phyloP scores from a whole-genome alignment of 1,140 invertebrate species.

The Aphaenogaster floridana region DNA sequence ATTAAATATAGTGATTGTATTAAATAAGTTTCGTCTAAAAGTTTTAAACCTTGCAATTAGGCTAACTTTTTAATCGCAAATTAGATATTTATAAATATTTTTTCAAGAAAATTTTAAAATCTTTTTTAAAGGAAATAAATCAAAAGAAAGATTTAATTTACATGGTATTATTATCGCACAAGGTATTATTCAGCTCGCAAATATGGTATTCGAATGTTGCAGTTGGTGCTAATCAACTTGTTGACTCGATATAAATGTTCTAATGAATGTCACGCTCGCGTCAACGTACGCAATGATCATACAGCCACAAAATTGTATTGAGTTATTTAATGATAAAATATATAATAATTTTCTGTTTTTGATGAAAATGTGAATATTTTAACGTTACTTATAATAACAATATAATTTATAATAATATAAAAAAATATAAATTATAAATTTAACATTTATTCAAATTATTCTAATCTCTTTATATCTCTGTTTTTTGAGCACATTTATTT shows the following conservation, averaged over 20 bases:
- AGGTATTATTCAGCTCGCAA: not conserved
- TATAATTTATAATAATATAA: not conserved
- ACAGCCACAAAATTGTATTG: not conserved
- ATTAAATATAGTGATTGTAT: not conserved
- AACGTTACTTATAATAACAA: not conserved
- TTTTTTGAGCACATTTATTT: not conserved
- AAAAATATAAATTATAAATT: not conserved
- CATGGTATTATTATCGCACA: not conserved
- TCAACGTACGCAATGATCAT: slow-evolving; percentile 12
- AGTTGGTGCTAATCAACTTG: slow-evolving; percentile 67
- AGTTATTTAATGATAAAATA: not conserved
- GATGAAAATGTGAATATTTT: not conserved
- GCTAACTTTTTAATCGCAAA: not conserved
- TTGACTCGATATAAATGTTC: slow-evolving; percentile 65
- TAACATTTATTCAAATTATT: not conserved
- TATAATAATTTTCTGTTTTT: slow-evolving; percentile 14
- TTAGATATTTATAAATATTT: not conserved
- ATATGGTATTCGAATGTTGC: slow-evolving; percentile 16
- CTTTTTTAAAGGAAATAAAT: not conserved
- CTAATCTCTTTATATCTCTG: not conserved
- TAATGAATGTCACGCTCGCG: slow-evolving; percentile 48
- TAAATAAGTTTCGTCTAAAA: not conserved
- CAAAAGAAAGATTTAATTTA: slow-evolving; percentile 19
- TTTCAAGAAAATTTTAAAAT: not conserved
- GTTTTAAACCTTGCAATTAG: not conserved